These are phyloP conservation scores for Holacanthella duospinosa DNA, from an alignment of 2,888 invertebrate species.

Conservation along the genomic window DNA sequence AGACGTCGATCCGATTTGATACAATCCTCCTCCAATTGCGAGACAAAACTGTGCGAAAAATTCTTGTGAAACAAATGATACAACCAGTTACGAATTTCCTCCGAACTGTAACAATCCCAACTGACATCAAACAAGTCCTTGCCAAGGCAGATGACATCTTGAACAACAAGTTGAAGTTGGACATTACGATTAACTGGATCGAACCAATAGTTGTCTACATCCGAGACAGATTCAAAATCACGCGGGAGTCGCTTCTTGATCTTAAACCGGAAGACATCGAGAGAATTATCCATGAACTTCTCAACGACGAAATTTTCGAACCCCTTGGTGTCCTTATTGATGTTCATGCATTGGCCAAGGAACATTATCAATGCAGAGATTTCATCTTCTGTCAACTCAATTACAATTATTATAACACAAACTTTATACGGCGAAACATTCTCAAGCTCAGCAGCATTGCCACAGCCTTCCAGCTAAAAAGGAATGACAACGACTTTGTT, in stretches of 20 bases:
- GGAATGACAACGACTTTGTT: slow-evolving; percentile 31
- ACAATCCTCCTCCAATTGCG: slow-evolving; percentile 28
- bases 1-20: slow-evolving; percentile 34
- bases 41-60: slow-evolving; percentile 23
- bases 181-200: slow-evolving; percentile 28
- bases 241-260: slow-evolving; percentile 29
- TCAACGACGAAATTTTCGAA: slow-evolving; percentile 33
- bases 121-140: slow-evolving; percentile 29
- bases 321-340: slow-evolving; percentile 28
- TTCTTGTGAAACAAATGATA: slow-evolving; percentile 31
- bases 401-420: slow-evolving; percentile 30
- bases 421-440: slow-evolving; percentile 33
- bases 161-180: slow-evolving; percentile 32
- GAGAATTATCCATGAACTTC: slow-evolving; percentile 32
- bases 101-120: slow-evolving; percentile 24
- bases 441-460: slow-evolving; percentile 33
- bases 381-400: slow-evolving; percentile 35
- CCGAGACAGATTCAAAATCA: slow-evolving; percentile 32
- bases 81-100: slow-evolving; percentile 32
- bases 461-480: slow-evolving; percentile 33
- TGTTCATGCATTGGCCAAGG: slow-evolving; percentile 26
- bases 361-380: slow-evolving; percentile 28
- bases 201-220: slow-evolving; percentile 31
- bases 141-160: slow-evolving; percentile 30
- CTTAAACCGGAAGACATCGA: slow-evolving; percentile 32